Conservation (phyloP, 2,797 vertebrate genomes). For the Anguilla marmorata region DNA sequence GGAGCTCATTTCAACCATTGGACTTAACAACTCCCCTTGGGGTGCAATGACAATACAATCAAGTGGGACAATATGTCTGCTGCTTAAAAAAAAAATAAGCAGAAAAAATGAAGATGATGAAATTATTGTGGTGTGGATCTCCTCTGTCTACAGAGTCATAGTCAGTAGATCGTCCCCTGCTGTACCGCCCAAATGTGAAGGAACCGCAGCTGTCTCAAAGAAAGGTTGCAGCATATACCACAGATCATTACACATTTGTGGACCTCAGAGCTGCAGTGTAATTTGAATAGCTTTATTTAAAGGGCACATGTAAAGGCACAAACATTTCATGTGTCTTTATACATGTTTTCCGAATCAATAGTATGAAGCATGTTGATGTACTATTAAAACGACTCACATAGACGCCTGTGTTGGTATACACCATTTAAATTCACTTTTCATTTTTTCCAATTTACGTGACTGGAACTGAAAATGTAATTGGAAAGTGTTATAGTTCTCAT, state of each 20-base stretch:
- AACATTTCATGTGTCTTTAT: slow-evolving; percentile 29
- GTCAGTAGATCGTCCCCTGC: not conserved
- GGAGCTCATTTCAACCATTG: slow-evolving; percentile 51
- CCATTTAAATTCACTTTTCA: not conserved
- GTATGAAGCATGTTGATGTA: slow-evolving; percentile 21
- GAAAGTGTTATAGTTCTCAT: not conserved
- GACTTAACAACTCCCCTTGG: slow-evolving; percentile 57
- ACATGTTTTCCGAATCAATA: slow-evolving; percentile 20
- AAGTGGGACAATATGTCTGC: slow-evolving; percentile 53
- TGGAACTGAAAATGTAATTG: not conserved
- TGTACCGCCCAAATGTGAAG: not conserved
- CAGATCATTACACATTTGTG: slow-evolving; percentile 6
- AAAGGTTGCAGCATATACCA: slow-evolving; percentile 21
- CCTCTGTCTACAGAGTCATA: slow-evolving; percentile 13
- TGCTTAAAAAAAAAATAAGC: slow-evolving; percentile 41
- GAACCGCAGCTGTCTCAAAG: slow-evolving; percentile 10
- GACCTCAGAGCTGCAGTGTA: slow-evolving; percentile 13
- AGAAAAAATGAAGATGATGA: slow-evolving; percentile 38
- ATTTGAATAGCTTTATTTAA: slow-evolving; percentile 27
- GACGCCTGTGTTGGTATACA: not conserved
- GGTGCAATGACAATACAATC: slow-evolving; percentile 57
- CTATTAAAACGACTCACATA: slow-evolving; percentile 5
- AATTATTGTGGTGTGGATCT: slow-evolving; percentile 21
- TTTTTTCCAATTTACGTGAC: not conserved
- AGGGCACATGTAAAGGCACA: slow-evolving; percentile 23